Conservation (phyloP, 2,113 vertebrate genomes). For the Pitta sordida region DNA sequence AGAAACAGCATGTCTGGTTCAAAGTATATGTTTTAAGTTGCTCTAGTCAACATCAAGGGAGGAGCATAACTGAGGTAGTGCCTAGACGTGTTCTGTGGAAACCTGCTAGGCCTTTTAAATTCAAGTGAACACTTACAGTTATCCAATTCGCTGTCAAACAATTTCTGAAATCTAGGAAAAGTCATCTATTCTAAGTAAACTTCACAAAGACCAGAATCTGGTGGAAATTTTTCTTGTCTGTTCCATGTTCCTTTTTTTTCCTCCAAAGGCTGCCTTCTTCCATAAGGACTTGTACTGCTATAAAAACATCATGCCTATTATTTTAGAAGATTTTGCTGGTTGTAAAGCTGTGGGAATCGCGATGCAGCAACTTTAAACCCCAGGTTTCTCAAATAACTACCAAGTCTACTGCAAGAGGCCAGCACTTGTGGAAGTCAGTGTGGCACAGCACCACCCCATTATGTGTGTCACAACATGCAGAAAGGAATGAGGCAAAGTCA, state of each 20-base stretch:
- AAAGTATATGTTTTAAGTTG: not conserved
- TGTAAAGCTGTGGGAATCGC: not conserved
- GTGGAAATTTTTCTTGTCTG: not conserved
- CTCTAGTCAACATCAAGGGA: not conserved
- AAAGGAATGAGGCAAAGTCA: not conserved
- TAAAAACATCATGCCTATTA: not conserved
- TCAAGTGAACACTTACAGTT: fast-evolving
- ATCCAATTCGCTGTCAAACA: not conserved
- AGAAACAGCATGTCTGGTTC: not conserved
- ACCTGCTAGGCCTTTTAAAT: not conserved
- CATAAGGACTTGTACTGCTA: not conserved
- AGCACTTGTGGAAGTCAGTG: fast-evolving
- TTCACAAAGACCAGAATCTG: fast-evolving
- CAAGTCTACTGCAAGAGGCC: not conserved
- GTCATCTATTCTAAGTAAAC: not conserved
- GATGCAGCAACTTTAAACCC: not conserved
- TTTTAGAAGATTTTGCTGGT: not conserved
- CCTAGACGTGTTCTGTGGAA: not conserved
- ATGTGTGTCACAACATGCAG: fast-evolving
- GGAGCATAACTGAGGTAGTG: not conserved
- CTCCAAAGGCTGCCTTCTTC: not conserved
- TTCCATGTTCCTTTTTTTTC: not conserved
- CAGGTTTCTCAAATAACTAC: not conserved
- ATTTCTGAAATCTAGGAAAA: not conserved
- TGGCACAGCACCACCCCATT: not conserved